These are phyloP conservation scores for Onychostruthus taczanowskii DNA, from an alignment of 2,113 vertebrate genomes.

Conservation along the genomic window DNA sequence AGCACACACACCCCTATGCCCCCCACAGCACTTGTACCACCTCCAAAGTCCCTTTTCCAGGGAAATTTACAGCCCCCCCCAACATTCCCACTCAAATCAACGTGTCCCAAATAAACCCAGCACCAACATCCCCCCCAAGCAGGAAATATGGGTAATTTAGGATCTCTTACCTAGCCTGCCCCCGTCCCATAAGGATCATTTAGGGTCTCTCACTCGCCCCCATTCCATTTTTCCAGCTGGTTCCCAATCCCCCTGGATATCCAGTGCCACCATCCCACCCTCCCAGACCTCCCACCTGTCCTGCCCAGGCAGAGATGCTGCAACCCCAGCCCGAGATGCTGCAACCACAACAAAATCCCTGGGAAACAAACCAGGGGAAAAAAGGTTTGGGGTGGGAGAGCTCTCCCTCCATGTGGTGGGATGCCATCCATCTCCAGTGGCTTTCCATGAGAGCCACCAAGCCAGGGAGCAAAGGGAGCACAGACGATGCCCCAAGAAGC, in stretches of 20 bases:
- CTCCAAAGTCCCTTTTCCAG: neutral
- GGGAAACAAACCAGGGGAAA: neutral
- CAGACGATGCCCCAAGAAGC: rapidly evolving
- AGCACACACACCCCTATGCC: neutral
- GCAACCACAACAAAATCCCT: neutral
- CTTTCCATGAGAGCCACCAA: neutral
- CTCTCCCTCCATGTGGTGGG: neutral
- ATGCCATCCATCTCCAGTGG: neutral
- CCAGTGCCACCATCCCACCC: neutral
- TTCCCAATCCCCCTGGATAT: neutral
- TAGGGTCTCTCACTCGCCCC: no score
- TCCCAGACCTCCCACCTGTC: neutral
- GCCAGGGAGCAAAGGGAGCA: neutral
- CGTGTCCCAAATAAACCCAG: neutral
- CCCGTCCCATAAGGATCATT: no score
- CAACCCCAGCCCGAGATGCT: neutral
- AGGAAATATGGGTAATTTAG: neutral
- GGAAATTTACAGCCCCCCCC: neutral
- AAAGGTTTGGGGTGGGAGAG: neutral
- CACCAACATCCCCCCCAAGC: rapidly evolving
- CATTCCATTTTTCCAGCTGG: neutral
- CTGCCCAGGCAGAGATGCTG: neutral
- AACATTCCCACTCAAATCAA: neutral
- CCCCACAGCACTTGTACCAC: neutral
- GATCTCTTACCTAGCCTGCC: neutral